A percentile compares a stretch with the other conserved stretches of the same genome.
phyloP scores from a whole-genome alignment of 2,797 vertebrate species.

The Coranthus polyacanthus region DNA sequence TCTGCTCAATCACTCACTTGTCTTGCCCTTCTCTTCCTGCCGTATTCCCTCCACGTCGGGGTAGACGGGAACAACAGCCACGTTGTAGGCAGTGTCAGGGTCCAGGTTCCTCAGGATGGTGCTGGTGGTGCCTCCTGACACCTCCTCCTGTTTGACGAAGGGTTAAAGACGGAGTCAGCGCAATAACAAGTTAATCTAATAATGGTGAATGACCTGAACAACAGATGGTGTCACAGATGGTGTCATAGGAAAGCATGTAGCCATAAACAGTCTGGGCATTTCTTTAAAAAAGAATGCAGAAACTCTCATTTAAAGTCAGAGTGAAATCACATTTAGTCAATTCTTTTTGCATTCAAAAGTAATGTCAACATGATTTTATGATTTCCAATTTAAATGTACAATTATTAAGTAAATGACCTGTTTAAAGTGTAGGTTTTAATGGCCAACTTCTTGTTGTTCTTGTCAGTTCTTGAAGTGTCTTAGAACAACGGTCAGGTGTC shows the following conservation, averaged over 20 bases:
- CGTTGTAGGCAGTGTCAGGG: constrained; percentile 89
- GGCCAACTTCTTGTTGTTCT: too few relatives aligned
- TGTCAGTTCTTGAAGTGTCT: too few relatives aligned
- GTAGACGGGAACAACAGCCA: constrained; percentile 92
- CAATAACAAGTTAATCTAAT: neutral
- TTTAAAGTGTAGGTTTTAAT: too few relatives aligned
- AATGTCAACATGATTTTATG: too few relatives aligned
- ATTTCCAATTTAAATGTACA: too few relatives aligned
- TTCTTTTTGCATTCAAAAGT: too few relatives aligned
- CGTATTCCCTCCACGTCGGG: constrained; percentile 92
- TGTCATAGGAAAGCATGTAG: neutral
- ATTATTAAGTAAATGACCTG: too few relatives aligned
- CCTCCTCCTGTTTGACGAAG: constrained; percentile 85
- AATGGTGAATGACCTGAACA: neutral
- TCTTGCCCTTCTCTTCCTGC: constrained; percentile 89
- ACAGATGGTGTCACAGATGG: too few relatives aligned
- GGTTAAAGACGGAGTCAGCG: constrained; percentile 16
- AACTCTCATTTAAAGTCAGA: too few relatives aligned
- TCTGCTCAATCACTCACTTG: constrained; percentile 86
- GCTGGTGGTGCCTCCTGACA: constrained; percentile 92
- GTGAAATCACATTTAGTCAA: too few relatives aligned
- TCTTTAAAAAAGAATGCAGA: too few relatives aligned
- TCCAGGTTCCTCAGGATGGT: constrained; percentile 89
- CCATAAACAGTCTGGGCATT: neutral
- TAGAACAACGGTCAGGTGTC: too few relatives aligned